A percentile compares a stretch with the other conserved stretches of the same genome.
Conservation (phyloP, 2,113 vertebrate species). For the Ursus arctos region DNA sequence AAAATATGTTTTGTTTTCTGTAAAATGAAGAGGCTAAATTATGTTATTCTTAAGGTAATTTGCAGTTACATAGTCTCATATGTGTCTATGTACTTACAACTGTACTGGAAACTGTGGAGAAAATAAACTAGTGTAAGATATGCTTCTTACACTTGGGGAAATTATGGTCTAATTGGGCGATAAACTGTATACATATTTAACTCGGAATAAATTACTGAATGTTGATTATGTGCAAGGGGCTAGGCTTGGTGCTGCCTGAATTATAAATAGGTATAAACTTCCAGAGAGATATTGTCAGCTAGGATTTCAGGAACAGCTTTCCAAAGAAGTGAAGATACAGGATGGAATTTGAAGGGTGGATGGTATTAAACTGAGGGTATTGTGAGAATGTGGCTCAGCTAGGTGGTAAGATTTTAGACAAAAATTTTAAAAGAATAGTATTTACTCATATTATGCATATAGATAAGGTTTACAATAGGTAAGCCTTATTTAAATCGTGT, state of each 20-base stretch:
- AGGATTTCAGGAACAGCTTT: conserved; percentile 1
- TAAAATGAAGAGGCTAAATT: background rate
- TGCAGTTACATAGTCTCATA: background rate
- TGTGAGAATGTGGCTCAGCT: background rate
- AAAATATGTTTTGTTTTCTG: background rate
- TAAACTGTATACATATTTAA: background rate
- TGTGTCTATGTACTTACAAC: background rate
- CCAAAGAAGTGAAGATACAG: background rate
- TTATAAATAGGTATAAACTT: background rate
- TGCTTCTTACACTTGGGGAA: background rate
- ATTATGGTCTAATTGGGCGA: background rate
- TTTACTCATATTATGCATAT: background rate
- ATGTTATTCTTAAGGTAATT: background rate
- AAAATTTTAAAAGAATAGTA: background rate
- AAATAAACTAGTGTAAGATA: background rate
- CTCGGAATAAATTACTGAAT: conserved; percentile 24
- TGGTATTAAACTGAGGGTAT: background rate
- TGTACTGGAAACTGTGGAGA: background rate
- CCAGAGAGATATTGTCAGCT: background rate
- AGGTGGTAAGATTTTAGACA: background rate
- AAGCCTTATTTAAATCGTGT: background rate
- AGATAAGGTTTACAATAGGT: background rate
- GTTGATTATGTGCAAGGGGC: background rate
- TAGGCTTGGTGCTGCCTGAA: background rate
- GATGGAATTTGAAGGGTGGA: background rate